Conservation (phyloP, 2,113 vertebrate genomes). For the Megatriorchis doriae region DNA sequence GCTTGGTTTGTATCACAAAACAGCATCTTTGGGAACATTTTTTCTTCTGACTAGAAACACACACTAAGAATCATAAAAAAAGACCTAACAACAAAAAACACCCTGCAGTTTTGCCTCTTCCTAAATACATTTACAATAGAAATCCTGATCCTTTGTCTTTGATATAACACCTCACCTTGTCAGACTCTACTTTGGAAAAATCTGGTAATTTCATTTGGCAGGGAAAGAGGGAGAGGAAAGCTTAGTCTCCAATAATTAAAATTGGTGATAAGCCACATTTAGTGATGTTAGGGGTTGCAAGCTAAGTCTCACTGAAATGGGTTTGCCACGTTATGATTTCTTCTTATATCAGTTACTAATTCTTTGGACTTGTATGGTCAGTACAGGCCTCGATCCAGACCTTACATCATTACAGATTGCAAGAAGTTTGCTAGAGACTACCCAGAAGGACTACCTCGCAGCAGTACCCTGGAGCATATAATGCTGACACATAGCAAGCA, state of each 20-base stretch:
- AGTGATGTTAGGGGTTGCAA: neutral
- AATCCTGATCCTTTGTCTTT: neutral
- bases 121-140: neutral
- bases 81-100: neutral
- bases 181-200: neutral
- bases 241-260: neutral
- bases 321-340: neutral
- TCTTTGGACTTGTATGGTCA: neutral
- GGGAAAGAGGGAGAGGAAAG: neutral
- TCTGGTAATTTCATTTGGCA: neutral
- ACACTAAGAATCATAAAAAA: neutral
- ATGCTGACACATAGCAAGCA: neutral
- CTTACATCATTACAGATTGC: neutral
- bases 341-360: neutral
- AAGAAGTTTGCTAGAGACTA: neutral
- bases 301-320: neutral
- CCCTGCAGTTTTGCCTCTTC: neutral
- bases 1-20: neutral
- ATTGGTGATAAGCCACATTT: neutral
- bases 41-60: conserved; percentile 3
- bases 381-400: neutral
- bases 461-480: neutral
- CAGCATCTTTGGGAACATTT: neutral
- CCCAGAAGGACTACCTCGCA: neutral
- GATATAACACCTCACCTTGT: neutral